Base-by-base conservation (phyloP, 2,888 invertebrate genomes). In the Ashinkailepas kermadecensis region DNA sequence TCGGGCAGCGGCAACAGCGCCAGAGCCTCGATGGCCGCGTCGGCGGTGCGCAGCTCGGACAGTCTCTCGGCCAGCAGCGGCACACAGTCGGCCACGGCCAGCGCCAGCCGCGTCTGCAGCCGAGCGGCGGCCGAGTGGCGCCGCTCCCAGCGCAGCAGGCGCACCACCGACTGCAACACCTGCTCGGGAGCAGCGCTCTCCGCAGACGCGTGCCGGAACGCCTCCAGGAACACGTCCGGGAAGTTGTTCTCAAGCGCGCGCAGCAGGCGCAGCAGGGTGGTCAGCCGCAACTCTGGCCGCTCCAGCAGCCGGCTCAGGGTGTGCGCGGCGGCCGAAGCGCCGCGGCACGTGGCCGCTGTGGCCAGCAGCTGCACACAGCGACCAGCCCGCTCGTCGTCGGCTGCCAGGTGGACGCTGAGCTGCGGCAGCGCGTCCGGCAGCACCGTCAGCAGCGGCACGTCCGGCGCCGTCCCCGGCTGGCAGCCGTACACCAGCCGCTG, bases 371-470 rank as follows among this genome's bases (percentile, higher is more conserved):
- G 57, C 23, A 79, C 79, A 18, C 74, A 74, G 74, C 54, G 57
- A 15, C 79, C 25, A 23, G 79, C 58, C 7, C 79, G 59, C 58
- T 23, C 56, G 79, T 79, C 79, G 59, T 79, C 79, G 13, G 57
- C 74, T 54, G 56, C 54, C 54, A 74, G 74, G 74, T 56, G 56
- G 56, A 10, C 54, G 74, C n/a, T 11, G 25, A 81, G 81, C 65
- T 65, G 65, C 15, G 57, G 62, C 18, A 59, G 25, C 64, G 56
- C 65, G 56, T 56, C 81, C 81, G 70, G 81, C 81, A 81, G 81
- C 56, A 25, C 62, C 25, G 23, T 21, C 81, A 81, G 81, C 56
- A 81, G 81, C 25, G 62, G 81, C 81, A 81, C 81, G 70, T 62
- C 62, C 57, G 81, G 62, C 70, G 67, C 62, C 65, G 67, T 23